Percentiles rank a stretch among this genome's conserved stretches.
Evolutionary conservation across 92 coral and sea anemone genomes (phyloP).

Genomic region (Umimayanthus kanabou): DNA sequence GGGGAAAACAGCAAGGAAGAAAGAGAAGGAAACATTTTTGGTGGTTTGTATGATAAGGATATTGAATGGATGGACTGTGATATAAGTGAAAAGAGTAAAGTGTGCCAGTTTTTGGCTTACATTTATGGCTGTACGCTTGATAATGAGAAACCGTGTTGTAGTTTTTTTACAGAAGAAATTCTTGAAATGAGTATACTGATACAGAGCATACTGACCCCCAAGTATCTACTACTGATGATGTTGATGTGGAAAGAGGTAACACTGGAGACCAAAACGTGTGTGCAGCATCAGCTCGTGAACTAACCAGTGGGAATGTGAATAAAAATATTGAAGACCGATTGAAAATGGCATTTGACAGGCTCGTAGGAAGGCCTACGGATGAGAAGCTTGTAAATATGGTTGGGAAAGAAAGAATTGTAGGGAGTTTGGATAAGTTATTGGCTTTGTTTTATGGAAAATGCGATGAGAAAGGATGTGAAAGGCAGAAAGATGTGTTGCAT

Average conservation of each 20-base stretch:
- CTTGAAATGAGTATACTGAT: neutral
- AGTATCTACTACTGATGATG: neutral
- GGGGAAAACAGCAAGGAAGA: no score
- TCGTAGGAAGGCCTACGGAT: neutral
- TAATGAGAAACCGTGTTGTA: slow-evolving; percentile 19
- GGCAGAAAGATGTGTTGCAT: slow-evolving; percentile 32
- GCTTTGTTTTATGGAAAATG: slow-evolving; percentile 8
- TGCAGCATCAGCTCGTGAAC: neutral
- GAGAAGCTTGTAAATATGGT: slow-evolving; percentile 33
- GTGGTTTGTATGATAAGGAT: slow-evolving; percentile 12
- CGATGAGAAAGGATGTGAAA: slow-evolving; percentile 5
- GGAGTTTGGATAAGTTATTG: slow-evolving; percentile 10
- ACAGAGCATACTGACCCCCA: neutral
- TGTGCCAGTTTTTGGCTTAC: neutral
- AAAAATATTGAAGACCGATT: neutral
- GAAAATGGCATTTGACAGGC: slow-evolving; percentile 1
- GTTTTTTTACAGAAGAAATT: neutral
- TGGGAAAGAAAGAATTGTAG: slow-evolving; percentile 15
- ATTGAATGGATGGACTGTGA: slow-evolving; percentile 15
- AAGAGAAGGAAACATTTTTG: no score
- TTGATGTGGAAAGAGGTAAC: neutral
- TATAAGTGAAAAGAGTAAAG: slow-evolving; percentile 18
- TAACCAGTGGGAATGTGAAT: neutral
- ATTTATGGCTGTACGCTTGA: slow-evolving; percentile 13
- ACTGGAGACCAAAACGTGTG: neutral